A percentile compares a stretch with the other conserved stretches of the same genome.
Evolutionary conservation across 2,888 invertebrate species (phyloP).

Genomic region (Syrista parreyssii): DNA sequence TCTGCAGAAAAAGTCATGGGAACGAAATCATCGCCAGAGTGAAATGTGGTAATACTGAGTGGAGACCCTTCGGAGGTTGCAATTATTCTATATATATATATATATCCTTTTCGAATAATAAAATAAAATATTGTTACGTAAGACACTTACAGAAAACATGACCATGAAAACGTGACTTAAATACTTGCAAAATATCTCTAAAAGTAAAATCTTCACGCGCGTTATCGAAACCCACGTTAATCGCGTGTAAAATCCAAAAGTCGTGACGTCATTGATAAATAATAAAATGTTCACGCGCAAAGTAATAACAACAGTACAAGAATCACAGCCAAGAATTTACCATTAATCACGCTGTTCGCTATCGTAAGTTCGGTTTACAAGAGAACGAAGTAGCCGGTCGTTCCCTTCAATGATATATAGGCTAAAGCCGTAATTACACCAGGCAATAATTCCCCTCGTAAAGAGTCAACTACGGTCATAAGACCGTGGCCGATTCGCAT

Average conservation of each 20-base stretch:
- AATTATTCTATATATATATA: conserved; percentile 30
- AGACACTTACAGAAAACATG: conserved; percentile 27
- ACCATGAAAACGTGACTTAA: background rate
- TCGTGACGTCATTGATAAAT: too few relatives aligned
- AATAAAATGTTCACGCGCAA: too few relatives aligned
- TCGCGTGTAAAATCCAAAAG: too few relatives aligned
- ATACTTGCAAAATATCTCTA: conserved; percentile 16
- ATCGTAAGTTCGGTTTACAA: background rate
- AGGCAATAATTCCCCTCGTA: background rate
- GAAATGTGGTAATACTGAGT: conserved; percentile 34
- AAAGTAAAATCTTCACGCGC: background rate
- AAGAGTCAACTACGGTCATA: background rate
- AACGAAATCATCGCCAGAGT: too few relatives aligned
- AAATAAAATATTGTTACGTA: background rate
- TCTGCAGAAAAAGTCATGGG: too few relatives aligned
- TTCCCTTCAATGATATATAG: background rate
- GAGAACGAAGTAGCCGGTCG: background rate
- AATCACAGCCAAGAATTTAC: too few relatives aligned
- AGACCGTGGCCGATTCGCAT: background rate
- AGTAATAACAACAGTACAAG: too few relatives aligned
- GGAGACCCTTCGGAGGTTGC: conserved; percentile 61
- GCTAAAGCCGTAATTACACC: background rate
- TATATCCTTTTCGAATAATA: conserved; percentile 26
- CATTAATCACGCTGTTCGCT: too few relatives aligned
- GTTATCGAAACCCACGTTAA: too few relatives aligned